Evolutionary conservation across 1,140 invertebrate species (phyloP).

Genomic region (Rhopalosiphum padi): DNA sequence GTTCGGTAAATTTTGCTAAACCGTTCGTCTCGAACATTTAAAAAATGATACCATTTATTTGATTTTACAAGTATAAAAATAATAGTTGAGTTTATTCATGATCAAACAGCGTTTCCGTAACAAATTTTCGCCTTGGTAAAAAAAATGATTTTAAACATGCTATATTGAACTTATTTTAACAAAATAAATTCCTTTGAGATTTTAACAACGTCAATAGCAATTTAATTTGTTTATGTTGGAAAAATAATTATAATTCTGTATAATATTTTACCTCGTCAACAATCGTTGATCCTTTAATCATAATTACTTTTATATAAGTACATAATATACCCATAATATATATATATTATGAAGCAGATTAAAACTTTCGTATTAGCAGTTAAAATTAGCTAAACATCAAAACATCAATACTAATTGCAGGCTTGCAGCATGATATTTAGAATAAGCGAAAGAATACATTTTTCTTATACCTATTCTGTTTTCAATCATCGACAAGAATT

Average conservation of each 20-base stretch:
- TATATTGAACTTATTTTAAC: not conserved
- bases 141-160: not conserved
- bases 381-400: not conserved
- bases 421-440: not conserved
- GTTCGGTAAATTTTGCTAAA: not conserved
- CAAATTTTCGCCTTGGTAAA: not conserved
- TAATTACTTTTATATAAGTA: conserved; percentile 25
- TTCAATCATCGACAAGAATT: not conserved
- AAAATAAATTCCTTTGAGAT: conserved; percentile 8
- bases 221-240: conserved; percentile 8
- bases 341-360: not conserved
- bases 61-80: not conserved
- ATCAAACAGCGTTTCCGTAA: not conserved
- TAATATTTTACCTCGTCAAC: conserved; percentile 10
- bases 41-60: conserved; percentile 1
- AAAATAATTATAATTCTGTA: conserved; percentile 32
- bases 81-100: not conserved
- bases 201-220: conserved; percentile 18
- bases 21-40: not conserved
- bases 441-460: not conserved
- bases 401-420: not conserved
- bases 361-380: not conserved
- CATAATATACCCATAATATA: not conserved
- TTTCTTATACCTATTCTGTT: not conserved
- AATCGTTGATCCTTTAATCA: conserved; percentile 11